phyloP scores from a whole-genome alignment of 2,797 vertebrate species.

The Avahi laniger region DNA sequence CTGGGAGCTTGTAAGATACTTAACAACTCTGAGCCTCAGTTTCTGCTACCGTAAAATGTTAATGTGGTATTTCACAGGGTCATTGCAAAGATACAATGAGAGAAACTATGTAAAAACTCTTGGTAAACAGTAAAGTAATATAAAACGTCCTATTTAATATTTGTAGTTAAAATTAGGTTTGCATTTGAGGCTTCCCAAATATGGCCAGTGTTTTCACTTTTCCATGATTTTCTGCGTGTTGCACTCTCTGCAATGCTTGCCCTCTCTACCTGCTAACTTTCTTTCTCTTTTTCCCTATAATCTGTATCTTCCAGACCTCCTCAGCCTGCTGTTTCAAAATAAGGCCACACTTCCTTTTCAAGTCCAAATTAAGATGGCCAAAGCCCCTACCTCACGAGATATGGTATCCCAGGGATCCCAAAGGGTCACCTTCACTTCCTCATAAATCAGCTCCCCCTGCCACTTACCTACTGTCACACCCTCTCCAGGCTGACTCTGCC shows the following conservation, averaged over 20 bases:
- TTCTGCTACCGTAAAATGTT: neutral
- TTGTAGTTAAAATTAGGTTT: neutral
- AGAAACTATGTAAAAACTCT: neutral
- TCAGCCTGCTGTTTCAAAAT: neutral
- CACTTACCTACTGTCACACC: neutral
- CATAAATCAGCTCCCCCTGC: neutral
- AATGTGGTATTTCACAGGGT: neutral
- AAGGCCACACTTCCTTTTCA: neutral
- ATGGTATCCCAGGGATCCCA: neutral
- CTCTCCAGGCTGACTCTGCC: neutral
- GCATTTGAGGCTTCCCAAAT: neutral
- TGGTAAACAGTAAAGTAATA: neutral
- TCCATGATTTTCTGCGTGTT: accelerated
- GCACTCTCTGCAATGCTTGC: neutral
- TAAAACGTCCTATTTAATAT: neutral
- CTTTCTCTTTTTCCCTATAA: neutral
- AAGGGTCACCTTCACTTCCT: neutral
- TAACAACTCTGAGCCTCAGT: neutral
- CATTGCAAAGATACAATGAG: neutral
- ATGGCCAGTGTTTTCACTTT: neutral
- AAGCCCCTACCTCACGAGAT: neutral
- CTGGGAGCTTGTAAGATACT: neutral
- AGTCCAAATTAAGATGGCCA: neutral
- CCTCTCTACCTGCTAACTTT: neutral
- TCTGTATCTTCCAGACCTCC: neutral